Evolutionary conservation across 92 coral and sea anemone species (phyloP).

Genomic region (Galaxea fascicularis): DNA sequence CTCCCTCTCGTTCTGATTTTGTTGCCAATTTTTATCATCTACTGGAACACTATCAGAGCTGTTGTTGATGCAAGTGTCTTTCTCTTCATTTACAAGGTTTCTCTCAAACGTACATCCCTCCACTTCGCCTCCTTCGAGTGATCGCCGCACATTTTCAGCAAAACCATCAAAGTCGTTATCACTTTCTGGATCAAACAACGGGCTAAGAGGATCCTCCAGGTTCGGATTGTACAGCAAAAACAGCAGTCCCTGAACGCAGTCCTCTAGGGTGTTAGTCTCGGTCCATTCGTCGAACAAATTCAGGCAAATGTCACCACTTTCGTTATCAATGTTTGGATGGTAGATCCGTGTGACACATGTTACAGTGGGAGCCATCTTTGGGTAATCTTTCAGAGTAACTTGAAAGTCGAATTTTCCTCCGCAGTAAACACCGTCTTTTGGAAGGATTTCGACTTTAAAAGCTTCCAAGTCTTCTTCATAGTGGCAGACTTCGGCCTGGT

Average conservation of each 20-base stretch:
- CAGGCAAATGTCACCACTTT: conserved; percentile 75
- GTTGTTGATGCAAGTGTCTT: background rate
- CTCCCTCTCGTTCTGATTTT: background rate
- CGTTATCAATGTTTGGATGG: conserved; percentile 90
- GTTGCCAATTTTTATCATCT: background rate
- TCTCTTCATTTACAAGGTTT: conserved; percentile 62
- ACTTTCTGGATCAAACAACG: conserved; percentile 67
- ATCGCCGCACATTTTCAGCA: conserved; percentile 66
- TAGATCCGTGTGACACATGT: conserved; percentile 71
- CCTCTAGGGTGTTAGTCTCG: conserved; percentile 80
- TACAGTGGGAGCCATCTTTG: conserved; percentile 71
- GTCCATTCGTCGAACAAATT: conserved; percentile 94
- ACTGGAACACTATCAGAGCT: background rate
- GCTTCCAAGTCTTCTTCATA: conserved; percentile 74
- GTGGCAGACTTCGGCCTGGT: conserved; percentile 77
- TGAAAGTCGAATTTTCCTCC: conserved; percentile 82
- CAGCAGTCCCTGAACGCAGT: conserved; percentile 91
- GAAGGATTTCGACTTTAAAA: conserved; percentile 78
- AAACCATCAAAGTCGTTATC: conserved; percentile 51
- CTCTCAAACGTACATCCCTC: conserved; percentile 75
- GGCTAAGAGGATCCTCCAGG: conserved; percentile 83
- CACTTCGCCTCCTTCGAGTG: conserved; percentile 83
- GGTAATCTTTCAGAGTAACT: conserved; percentile 64
- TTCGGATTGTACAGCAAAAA: conserved; percentile 88
- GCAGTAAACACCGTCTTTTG: conserved; percentile 84